Base-by-base conservation (phyloP, 1,140 invertebrate species). In the Protaetia brevitarsis region DNA sequence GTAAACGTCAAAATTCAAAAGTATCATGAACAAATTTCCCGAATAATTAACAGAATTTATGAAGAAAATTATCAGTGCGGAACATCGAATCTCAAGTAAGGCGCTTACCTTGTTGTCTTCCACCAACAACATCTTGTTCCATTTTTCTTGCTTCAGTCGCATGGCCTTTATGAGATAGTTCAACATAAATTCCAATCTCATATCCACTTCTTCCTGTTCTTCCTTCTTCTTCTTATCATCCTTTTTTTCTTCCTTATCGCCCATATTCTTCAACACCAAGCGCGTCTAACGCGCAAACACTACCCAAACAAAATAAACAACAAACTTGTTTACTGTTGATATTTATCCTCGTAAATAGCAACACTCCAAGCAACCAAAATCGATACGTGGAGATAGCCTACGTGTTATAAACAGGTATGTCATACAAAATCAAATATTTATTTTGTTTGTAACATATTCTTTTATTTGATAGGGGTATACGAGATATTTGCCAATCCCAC, bases 111-210 rank as follows among this genome's bases (percentile, higher is more conserved):
- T 86, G 34, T 82, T 84, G 62, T 91, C 89, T 31, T 89, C 87
- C 21, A 82, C 81, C 64, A 79, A 80, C 71, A 91, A 85, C 86
- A 93, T 87, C 79, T 89, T 91, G 37, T 79, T 76, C 88, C 90
- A 93, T 81, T 87, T 89, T 60, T 94, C 91, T 37, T 82, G 77
- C 80, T 92, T 92, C 23, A 92, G 76, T 74, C 84, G 84, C 71
- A 89, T 77, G 11, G 87, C 84, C 74, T 87, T 88, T 34, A 73
- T 74, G 11, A 81, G 66, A 71, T 81, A 81, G 65, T 76, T 77
- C 65, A 76, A 72, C 5, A 79, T 64, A 64, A 77, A 81, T 58
- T 76, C 75, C 19, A 77, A 66, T 19, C 79, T 68, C 28, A 70
- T 69, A 69, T 81, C 80, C 30, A 68, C 66, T 16, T 71, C 69